Base-by-base conservation (phyloP, 2,113 vertebrate genomes). In the Nettapus auritus region DNA sequence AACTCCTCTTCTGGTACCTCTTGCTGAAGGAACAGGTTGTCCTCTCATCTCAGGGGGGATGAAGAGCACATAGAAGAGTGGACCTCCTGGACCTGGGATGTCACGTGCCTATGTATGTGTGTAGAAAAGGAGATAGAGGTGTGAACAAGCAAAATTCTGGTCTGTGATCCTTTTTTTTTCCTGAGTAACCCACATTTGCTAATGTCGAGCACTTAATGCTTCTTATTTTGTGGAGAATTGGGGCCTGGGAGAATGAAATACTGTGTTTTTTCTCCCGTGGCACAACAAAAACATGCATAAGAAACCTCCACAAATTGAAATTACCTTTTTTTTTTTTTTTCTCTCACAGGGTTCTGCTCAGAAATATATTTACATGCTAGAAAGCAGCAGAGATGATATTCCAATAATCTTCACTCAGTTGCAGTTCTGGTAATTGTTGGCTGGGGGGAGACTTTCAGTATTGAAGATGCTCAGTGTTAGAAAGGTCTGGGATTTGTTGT, bases 261-360 rank as follows among this genome's bases (percentile, higher is more conserved):
- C 11, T 75, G 25, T 0, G 7, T 7, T 8, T 31, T 76, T 62
- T 26, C 7, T 71, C 78, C 25, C 15, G 11, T 71, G 28, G 19
- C 33, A 64, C 57, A 79, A 23, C 6, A 71, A 82, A 91, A 89
- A 17, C 19, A 46, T 42, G 14, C 1, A 2, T 63, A 34, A 59
- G 26, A 75, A 86, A 71, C 14, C 34, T 88, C 22, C 34, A 22
- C 13, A 57, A 48, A 6, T 1, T 68, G 34, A 81, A 88, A 81
- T 82, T 36, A 36, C 8, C 25, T 67, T 52, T 36, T 48, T 42
- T n/a, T n/a, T 67, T 52, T 36, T 48, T 48, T 10, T 7, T 22
- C 12, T 3, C 14, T 12, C 21, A 22, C 1, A 0, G 3, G 17
- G 9, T 53, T 74, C n/a, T 15, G 3, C 69, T 70, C 33, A 28